Conservation (phyloP, 2,888 invertebrate species). For the Chromoteleia sp. region DNA sequence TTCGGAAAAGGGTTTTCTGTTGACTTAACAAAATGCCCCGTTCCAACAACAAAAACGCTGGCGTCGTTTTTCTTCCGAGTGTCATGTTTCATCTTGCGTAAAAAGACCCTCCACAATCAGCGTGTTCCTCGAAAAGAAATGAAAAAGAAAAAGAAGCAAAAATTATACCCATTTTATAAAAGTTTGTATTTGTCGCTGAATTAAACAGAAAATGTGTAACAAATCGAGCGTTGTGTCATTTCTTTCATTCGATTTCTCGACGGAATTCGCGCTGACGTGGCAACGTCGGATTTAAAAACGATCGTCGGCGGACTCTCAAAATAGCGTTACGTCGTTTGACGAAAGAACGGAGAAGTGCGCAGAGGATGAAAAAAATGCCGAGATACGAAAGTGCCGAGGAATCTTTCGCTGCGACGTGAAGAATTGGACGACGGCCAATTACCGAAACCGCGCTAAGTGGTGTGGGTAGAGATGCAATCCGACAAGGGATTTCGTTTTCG, state of each 20-base stretch:
- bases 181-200: no score
- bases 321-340: slow-evolving; percentile 50
- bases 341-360: slow-evolving; percentile 33
- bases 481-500: slow-evolving; percentile 18
- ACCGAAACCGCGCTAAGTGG: slow-evolving; percentile 20
- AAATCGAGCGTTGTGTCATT: background rate
- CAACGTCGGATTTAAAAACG: slow-evolving; percentile 33
- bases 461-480: slow-evolving; percentile 30
- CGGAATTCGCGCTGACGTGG: slow-evolving; percentile 5
- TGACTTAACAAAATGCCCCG: background rate
- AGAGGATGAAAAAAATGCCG: slow-evolving; percentile 24
- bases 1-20: background rate
- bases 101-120: no score
- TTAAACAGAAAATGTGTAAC: background rate
- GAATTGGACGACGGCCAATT: slow-evolving; percentile 56
- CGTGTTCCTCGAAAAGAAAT: no score
- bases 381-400: slow-evolving; percentile 25
- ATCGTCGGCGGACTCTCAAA: slow-evolving; percentile 37
- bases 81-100: no score
- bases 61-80: no score
- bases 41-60: background rate
- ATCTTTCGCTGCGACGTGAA: slow-evolving; percentile 27
- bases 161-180: no score
- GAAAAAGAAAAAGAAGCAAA: no score
- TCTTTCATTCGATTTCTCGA: background rate